Evolutionary conservation across 2,888 invertebrate genomes (phyloP).

Genomic region (Hemithea aestivaria): DNA sequence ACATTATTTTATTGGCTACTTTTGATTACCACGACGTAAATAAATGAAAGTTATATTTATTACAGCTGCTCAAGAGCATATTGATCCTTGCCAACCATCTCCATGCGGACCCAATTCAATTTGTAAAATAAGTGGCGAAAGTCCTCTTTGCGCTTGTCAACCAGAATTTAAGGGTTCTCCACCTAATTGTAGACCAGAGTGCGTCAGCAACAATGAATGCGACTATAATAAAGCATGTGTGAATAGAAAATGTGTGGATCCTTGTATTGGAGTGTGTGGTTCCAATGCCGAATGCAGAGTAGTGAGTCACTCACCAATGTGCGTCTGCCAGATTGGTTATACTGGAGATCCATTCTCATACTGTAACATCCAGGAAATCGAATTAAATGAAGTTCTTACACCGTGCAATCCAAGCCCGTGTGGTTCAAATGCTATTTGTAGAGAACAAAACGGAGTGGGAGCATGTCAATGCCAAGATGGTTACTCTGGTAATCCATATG

Average conservation of each 20-base stretch:
- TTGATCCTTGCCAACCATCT: constrained; percentile 83
- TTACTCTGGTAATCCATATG: constrained; percentile 87
- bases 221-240: constrained; percentile 84
- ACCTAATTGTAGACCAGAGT: constrained; percentile 89
- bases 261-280: constrained; percentile 86
- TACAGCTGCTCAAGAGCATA: constrained; percentile 42
- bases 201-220: constrained; percentile 88
- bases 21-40: too few relatives aligned
- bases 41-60: constrained; percentile 1
- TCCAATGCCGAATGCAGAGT: constrained; percentile 86
- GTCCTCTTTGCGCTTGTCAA: constrained; percentile 87
- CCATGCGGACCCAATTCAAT: constrained; percentile 89
- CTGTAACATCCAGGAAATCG: constrained; percentile 68
- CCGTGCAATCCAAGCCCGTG: constrained; percentile 84
- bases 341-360: constrained; percentile 88
- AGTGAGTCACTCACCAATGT: constrained; percentile 86
- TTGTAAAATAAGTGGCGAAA: constrained; percentile 82
- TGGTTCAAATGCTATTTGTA: constrained; percentile 81
- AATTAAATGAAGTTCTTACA: constrained; percentile 61
- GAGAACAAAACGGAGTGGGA: constrained; percentile 80
- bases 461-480: constrained; percentile 83
- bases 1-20: too few relatives aligned
- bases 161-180: constrained; percentile 83
- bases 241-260: constrained; percentile 87
- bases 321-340: constrained; percentile 83